phyloP scores from a whole-genome alignment of 2,113 vertebrate species.

The Motacilla tschutschensis region DNA sequence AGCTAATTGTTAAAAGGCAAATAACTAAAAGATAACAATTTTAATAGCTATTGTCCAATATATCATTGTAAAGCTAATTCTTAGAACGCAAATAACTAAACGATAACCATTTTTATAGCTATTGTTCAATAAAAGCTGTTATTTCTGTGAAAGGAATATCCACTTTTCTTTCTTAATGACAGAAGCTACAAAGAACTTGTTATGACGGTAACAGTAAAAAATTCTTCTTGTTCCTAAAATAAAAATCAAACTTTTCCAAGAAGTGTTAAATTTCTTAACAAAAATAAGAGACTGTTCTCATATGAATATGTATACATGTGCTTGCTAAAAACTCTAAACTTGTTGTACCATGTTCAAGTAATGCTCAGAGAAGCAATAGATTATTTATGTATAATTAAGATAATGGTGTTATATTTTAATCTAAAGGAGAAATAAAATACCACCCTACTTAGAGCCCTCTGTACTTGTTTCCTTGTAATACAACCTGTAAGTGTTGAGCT shows the following conservation, averaged over 20 bases:
- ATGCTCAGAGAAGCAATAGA: not conserved
- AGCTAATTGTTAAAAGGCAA: not conserved
- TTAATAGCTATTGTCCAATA: not conserved
- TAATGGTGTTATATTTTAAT: not conserved
- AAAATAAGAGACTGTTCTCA: not conserved
- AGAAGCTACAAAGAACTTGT: constrained; percentile 8
- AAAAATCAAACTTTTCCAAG: not conserved
- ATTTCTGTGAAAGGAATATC: not conserved
- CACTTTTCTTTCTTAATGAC: not conserved
- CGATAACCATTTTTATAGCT: not conserved
- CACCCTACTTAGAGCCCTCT: not conserved
- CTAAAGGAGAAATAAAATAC: not conserved
- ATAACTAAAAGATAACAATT: not conserved
- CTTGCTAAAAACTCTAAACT: not conserved
- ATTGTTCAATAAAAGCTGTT: not conserved
- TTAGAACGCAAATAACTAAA: not conserved
- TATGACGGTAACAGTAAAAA: not conserved
- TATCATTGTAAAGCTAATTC: not conserved
- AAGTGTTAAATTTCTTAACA: not conserved
- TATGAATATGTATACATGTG: not conserved
- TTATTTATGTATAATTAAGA: not conserved
- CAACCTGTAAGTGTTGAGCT: not conserved
- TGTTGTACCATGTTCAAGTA: not conserved
- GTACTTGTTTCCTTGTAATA: not conserved
- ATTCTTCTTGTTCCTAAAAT: not conserved